Evolutionary conservation across 2,888 invertebrate species (phyloP), one percentile per base, ranked within the genome.

Genomic region (Pasiphila rectangulata): DNA sequence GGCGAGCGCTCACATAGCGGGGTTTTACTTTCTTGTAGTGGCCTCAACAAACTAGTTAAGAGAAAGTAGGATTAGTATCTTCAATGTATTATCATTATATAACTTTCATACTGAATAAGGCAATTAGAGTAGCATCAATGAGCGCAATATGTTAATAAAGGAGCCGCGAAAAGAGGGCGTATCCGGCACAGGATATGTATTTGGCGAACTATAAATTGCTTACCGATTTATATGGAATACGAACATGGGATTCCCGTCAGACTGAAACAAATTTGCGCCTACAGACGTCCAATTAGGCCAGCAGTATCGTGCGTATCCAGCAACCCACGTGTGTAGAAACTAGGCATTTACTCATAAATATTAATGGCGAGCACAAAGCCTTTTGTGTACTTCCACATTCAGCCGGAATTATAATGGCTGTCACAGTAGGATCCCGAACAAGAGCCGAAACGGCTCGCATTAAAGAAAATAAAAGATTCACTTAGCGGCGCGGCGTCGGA

Each of bases 21-120:
- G 79, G 84, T 87, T 88, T 87, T 87, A 87, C 87, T 88, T 88
- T 88, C 88, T 83, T 83, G 72, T 73, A 76, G 77, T 80, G 79
- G 83, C 85, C 82, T 76, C 79, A 79, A 82, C 79, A 85, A 85
- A 84, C 83, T 80, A 84, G 84, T 84, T 83, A 79, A 82, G 87
- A 85, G 86, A 87, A 88, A 87, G 85, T 88, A 83, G 84, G 83
- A 81, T 83, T 77, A 75, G 79, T 76, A 78, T 81, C 76, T 79
- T 77, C 72, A 67, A 61, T 72, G 68, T 66, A 72, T 79, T 80
- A 80, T 78, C 71, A 69, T 82, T 81, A 81, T 76, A 78, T 80
- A 82, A 83, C 67, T 63, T 60, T 61, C 59, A 60, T 60, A 59
- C 59, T 57, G 59, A 29, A 44, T 39, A 42, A 52, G 51, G 42